These are phyloP conservation scores for Dromiciops gliroides DNA, from an alignment of 2,113 vertebrate genomes.

Conservation along the genomic window DNA sequence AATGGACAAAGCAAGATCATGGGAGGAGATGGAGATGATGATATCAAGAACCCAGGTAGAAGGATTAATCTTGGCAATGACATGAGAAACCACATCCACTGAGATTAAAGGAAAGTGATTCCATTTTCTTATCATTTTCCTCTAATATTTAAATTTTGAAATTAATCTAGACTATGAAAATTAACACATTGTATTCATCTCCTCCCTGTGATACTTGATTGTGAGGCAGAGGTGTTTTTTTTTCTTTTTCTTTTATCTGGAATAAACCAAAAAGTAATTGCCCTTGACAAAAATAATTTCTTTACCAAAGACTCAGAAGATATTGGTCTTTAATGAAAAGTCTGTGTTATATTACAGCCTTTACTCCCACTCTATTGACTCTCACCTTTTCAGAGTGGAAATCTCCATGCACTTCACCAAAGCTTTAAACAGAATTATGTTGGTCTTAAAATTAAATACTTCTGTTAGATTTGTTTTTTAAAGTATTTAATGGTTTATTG, in stretches of 20 bases:
- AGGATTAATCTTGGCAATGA: not conserved
- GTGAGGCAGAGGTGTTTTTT: not conserved
- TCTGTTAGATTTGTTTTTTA: constrained; percentile 69
- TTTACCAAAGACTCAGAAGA: constrained; percentile 37
- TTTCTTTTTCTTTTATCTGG: not conserved
- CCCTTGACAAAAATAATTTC: not conserved
- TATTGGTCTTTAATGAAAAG: not conserved
- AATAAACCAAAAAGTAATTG: not conserved
- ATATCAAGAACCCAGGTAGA: too few species aligned
- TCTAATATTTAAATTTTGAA: not conserved
- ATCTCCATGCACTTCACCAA: constrained; percentile 60
- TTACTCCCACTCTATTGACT: constrained; percentile 43
- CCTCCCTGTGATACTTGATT: not conserved
- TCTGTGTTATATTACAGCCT: constrained; percentile 8
- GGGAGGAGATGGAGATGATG: too few species aligned
- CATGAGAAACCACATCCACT: not conserved
- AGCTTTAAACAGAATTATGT: constrained; percentile 61
- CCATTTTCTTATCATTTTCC: not conserved
- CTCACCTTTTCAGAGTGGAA: constrained; percentile 19
- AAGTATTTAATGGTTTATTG: constrained; percentile 76
- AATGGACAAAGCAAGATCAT: too few species aligned
- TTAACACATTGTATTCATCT: not conserved
- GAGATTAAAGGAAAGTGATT: not conserved
- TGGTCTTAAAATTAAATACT: constrained; percentile 69
- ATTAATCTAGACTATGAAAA: not conserved